Evolutionary conservation across 37 sponge, comb jelly and placozoan species (phyloP).

Genomic region (Lycopodina hypogea): DNA sequence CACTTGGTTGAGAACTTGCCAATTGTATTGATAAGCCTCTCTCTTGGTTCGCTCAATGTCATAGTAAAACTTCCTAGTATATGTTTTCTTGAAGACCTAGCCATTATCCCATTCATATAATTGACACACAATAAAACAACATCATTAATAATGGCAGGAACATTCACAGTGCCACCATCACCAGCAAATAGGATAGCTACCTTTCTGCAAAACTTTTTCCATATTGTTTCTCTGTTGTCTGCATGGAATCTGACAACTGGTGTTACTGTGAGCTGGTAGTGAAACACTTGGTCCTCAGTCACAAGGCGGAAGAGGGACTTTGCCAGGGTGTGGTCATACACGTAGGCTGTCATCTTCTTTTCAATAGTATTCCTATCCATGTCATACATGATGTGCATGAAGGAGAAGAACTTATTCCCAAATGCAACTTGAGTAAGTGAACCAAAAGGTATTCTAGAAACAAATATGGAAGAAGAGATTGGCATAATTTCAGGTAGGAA

Average conservation of each 20-base stretch:
- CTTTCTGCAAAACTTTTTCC: constrained; percentile 21
- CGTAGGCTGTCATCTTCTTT: constrained; percentile 9
- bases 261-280: constrained; percentile 55
- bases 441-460: constrained; percentile 52
- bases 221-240: constrained; percentile 14
- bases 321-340: constrained; percentile 30
- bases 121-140: neutral
- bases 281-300: constrained; percentile 77
- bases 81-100: constrained; percentile 22
- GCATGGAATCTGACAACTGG: constrained; percentile 50
- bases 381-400: constrained; percentile 33
- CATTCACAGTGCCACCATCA: too few species aligned
- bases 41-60: constrained; percentile 60
- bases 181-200: too few species aligned
- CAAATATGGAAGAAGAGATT: neutral
- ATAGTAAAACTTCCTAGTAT: constrained; percentile 48
- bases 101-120: neutral
- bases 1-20: constrained; percentile 76
- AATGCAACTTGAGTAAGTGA: constrained; percentile 54
- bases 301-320: constrained; percentile 55
- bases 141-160: too few species aligned
- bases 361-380: constrained; percentile 9
- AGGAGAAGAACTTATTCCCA: constrained; percentile 38
- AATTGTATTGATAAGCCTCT: constrained; percentile 60
- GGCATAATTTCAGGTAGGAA: neutral